Evolutionary conservation across 2,888 invertebrate species (phyloP).

Genomic region (Lottia scabra): DNA sequence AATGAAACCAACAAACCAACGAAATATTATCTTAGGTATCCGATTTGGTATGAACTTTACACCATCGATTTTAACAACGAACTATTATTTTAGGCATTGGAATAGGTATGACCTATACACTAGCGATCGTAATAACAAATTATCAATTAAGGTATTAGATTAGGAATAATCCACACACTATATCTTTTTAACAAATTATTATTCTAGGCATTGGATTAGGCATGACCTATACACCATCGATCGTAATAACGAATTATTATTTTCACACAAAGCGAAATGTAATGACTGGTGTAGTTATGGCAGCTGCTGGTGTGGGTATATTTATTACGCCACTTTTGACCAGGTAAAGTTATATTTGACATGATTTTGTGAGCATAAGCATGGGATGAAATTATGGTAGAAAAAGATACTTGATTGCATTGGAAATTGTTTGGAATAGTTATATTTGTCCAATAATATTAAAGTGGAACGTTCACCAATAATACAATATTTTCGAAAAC

Average conservation of each 20-base stretch:
- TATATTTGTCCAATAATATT: too few species aligned
- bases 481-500: too few species aligned
- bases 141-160: slow-evolving; percentile 15
- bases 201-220: slow-evolving; percentile 27
- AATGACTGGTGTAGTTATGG: slow-evolving; percentile 23
- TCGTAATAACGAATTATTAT: slow-evolving; percentile 28
- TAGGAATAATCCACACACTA: too few species aligned
- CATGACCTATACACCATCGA: slow-evolving; percentile 26
- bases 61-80: slow-evolving; percentile 26
- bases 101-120: neutral
- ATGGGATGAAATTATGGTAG: too few species aligned
- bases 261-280: slow-evolving; percentile 22
- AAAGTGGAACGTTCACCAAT: too few species aligned
- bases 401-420: too few species aligned
- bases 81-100: slow-evolving; percentile 29
- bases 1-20: too few species aligned
- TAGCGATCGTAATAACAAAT: slow-evolving; percentile 1
- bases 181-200: neutral
- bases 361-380: too few species aligned
- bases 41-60: slow-evolving; percentile 26
- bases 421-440: too few species aligned
- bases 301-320: slow-evolving; percentile 19
- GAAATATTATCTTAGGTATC: slow-evolving; percentile 12
- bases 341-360: neutral
- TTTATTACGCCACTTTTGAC: slow-evolving; percentile 15